These are phyloP conservation scores for Ormyrus labotus DNA, from an alignment of 2,888 invertebrate species.

Conservation along the genomic window DNA sequence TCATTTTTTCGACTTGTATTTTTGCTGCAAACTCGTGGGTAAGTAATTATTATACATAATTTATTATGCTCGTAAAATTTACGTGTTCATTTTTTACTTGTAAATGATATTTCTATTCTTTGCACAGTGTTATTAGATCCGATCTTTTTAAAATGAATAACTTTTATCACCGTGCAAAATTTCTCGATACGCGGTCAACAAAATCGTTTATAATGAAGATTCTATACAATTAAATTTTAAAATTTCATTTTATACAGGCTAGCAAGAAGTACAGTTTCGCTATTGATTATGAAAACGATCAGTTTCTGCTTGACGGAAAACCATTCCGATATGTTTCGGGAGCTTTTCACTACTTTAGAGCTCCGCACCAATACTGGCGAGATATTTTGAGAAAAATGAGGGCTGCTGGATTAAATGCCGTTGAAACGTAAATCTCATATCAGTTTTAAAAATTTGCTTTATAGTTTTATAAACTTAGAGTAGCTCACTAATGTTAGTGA, in stretches of 20 bases:
- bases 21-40: too few relatives aligned
- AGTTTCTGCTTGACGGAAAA: conserved; percentile 84
- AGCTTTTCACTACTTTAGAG: conserved; percentile 92
- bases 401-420: conserved; percentile 91
- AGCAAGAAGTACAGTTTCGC: conserved; percentile 69
- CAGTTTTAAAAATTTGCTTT: background rate
- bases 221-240: background rate
- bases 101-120: too few relatives aligned
- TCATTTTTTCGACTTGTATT: too few relatives aligned
- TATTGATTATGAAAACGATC: conserved; percentile 79
- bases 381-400: conserved; percentile 86
- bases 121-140: too few relatives aligned
- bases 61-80: too few relatives aligned
- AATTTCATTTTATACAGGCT: background rate
- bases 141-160: too few relatives aligned
- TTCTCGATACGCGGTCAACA: too few relatives aligned
- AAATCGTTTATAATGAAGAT: background rate
- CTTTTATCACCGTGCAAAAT: too few relatives aligned
- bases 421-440: conserved; percentile 82
- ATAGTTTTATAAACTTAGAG: background rate
- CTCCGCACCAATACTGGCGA: conserved; percentile 87
- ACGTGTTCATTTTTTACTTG: too few relatives aligned
- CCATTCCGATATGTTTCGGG: conserved; percentile 86
- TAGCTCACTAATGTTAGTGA: background rate
- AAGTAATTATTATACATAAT: too few relatives aligned